Evolutionary conservation across 1,140 invertebrate genomes (phyloP).

Genomic region (Pissodes strobi): DNA sequence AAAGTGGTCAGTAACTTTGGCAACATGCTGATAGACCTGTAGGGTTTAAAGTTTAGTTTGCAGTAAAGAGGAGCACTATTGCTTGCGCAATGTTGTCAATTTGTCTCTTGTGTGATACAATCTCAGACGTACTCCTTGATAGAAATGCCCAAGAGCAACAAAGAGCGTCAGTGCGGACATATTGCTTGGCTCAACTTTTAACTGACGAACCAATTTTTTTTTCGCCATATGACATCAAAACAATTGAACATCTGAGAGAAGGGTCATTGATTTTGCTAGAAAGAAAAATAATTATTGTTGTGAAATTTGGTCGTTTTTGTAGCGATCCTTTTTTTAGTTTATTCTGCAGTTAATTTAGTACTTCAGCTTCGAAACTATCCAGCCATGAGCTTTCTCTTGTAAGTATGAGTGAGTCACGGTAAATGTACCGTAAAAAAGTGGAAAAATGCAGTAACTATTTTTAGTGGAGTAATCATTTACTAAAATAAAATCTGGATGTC

Average conservation of each 20-base stretch:
- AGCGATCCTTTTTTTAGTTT: background rate
- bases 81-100: no score
- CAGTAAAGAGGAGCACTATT: no score
- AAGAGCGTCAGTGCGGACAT: no score
- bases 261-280: constrained; percentile 35
- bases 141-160: no score
- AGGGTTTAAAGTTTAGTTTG: no score
- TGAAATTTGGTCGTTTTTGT: background rate
- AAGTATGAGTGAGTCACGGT: constrained; percentile 47
- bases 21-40: no score
- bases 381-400: constrained; percentile 58
- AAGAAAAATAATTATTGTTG: constrained; percentile 21
- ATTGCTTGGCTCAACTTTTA: no score
- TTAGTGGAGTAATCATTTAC: constrained; percentile 18
- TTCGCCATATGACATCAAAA: constrained; percentile 29
- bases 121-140: no score
- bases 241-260: constrained; percentile 33
- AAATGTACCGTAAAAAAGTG: constrained; percentile 29
- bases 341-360: background rate
- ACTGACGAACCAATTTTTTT: no score
- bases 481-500: constrained; percentile 26
- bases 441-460: constrained; percentile 10
- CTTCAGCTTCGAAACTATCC: constrained; percentile 1
- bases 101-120: no score
- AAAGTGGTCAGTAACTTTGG: background rate